phyloP scores from a whole-genome alignment of 2,888 invertebrate species.

The Elysia crispata region DNA sequence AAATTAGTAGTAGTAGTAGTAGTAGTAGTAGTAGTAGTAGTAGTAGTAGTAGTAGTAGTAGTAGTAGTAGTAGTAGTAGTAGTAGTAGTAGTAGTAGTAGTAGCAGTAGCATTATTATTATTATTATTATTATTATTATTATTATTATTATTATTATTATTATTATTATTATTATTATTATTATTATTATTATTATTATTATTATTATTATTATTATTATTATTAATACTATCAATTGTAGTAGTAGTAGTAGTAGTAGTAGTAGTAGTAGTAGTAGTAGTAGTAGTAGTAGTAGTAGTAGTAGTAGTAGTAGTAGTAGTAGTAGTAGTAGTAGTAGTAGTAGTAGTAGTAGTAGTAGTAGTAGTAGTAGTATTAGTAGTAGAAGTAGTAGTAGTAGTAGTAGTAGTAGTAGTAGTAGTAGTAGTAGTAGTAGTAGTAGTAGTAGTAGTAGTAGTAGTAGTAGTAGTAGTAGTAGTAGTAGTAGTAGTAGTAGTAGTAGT shows the following conservation, averaged over 20 bases:
- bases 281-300: neutral
- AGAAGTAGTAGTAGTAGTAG: constrained; percentile 9
- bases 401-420: constrained; percentile 4
- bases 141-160: constrained; percentile 4
- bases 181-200: constrained; percentile 9
- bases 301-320: constrained; percentile 9
- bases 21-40: constrained; percentile 9
- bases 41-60: constrained; percentile 9
- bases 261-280: neutral
- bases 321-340: constrained; percentile 9
- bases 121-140: constrained; percentile 4
- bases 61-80: constrained; percentile 9
- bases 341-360: constrained; percentile 3
- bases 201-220: constrained; percentile 4
- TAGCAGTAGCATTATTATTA: too few relatives aligned
- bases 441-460: constrained; percentile 9
- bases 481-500: constrained; percentile 4
- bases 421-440: constrained; percentile 9
- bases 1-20: constrained; percentile 3
- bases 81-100: constrained; percentile 9
- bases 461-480: constrained; percentile 9
- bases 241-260: neutral
- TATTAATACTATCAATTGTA: neutral
- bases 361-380: too few relatives aligned
- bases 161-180: constrained; percentile 9